phyloP scores from a whole-genome alignment of 2,888 invertebrate genomes.

The Omphaloscelis lunosa region DNA sequence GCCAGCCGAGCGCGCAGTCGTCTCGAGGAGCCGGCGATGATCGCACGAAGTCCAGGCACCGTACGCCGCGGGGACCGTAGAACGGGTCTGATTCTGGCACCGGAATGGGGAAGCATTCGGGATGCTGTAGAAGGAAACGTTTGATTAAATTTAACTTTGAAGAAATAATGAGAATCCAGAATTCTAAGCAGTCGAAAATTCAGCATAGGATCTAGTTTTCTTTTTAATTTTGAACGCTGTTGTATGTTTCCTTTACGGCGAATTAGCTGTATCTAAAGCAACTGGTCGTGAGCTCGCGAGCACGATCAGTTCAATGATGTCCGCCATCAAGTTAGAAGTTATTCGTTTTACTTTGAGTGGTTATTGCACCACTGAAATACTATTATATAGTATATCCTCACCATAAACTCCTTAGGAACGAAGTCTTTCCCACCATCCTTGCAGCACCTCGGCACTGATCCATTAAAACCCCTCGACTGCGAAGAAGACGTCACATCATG shows the following conservation, averaged over 20 bases:
- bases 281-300: too few relatives aligned
- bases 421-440: slow-evolving; percentile 91
- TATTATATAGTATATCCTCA: neutral
- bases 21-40: slow-evolving; percentile 95
- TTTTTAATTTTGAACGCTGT: too few relatives aligned
- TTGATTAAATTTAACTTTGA: neutral
- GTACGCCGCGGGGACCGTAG: slow-evolving; percentile 92
- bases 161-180: neutral
- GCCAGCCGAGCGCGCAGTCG: slow-evolving; percentile 95
- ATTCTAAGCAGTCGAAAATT: neutral
- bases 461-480: slow-evolving; percentile 94
- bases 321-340: too few relatives aligned
- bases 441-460: slow-evolving; percentile 95
- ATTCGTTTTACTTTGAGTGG: too few relatives aligned
- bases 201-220: too few relatives aligned
- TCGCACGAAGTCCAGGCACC: slow-evolving; percentile 95
- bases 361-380: too few relatives aligned
- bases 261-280: too few relatives aligned
- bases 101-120: slow-evolving; percentile 95
- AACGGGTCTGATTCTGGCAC: slow-evolving; percentile 94
- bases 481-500: slow-evolving; percentile 96
- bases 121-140: slow-evolving; percentile 90
- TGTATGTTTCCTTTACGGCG: too few relatives aligned
- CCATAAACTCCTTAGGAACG: slow-evolving; percentile 91
- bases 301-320: too few relatives aligned